Base-by-base conservation (phyloP, 2,113 vertebrate species). In the Nannospalax galili region DNA sequence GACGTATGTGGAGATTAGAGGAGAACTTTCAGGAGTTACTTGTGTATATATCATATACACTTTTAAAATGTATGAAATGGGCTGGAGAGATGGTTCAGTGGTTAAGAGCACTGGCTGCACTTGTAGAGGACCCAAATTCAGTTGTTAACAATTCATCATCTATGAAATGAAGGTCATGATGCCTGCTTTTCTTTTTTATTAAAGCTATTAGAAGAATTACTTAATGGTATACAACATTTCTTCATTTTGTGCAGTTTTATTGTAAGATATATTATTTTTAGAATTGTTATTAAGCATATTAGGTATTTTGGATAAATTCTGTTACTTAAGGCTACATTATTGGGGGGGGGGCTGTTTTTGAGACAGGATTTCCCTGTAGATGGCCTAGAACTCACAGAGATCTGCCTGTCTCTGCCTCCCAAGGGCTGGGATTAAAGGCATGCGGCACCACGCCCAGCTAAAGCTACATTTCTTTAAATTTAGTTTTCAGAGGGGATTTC, bases 191-290 rank as follows among this genome's bases (percentile, higher is more conserved):
- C 30, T 40, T 94, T 60, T 37, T 69, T 93, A 35, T 67, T 30
- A 62, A 37, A 89, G 28, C 48, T 88, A 19, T 30, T 93, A 42
- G 77, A 93, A 92, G 60, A 37, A 30, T 94, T 65, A 95, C 26
- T 95, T 92, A 79, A 70, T 86, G 37, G 85, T 90, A 87, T 90
- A 16, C 69, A 35, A 35, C 37, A 52, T 35, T 87, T 67, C 42
- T 93, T 95, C 20, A 28, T 58, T 95, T 80, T 45, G 91, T 95
- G 58, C 7, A 72, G 19, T 92, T 95, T 96, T 86, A 60, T 74
- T 92, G 28, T 81, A 90, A 60, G 37, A 17, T 74, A 19, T 77
- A 64, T 84, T 87, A 79, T 65, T 90, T 94, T 92, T 84, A 40
- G 35, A 73, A 40, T 73, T 22, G 88, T 91, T 95, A 8, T 69